phyloP scores from a whole-genome alignment of 64 coral and sea anemone species.

The Dendronephthya gigantea region DNA sequence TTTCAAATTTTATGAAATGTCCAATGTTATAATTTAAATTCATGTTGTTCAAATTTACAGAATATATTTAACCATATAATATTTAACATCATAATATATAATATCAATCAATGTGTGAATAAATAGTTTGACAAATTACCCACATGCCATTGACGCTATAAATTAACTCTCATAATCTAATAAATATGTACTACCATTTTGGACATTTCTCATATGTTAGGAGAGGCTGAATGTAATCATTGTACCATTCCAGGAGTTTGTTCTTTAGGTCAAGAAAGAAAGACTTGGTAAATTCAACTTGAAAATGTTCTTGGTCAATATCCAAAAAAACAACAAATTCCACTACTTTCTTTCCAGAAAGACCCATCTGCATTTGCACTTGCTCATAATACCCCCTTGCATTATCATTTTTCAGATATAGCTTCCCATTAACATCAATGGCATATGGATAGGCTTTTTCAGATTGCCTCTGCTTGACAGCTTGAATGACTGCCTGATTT shows the following conservation, averaged over 20 bases:
- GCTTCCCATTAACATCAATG: background rate
- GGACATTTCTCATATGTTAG: background rate
- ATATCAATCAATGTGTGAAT: too few relatives aligned
- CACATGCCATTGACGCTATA: background rate
- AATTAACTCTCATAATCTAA: background rate
- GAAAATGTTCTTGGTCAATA: background rate
- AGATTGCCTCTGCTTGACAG: background rate
- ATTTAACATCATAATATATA: too few relatives aligned
- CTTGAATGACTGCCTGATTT: background rate
- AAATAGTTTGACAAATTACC: too few relatives aligned
- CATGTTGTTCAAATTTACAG: too few relatives aligned
- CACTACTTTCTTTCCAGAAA: background rate
- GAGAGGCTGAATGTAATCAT: background rate
- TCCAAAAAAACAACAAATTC: background rate
- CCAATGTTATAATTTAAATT: too few relatives aligned
- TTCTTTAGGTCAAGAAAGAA: background rate
- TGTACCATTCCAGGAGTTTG: background rate
- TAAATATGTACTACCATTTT: too few relatives aligned
- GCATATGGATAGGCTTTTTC: background rate
- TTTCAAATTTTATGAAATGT: too few relatives aligned
- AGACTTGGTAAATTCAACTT: background rate
- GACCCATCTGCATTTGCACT: constrained; percentile 8
- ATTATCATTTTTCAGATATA: background rate
- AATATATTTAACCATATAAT: too few relatives aligned
- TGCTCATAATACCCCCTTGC: background rate